Conservation (phyloP, 2,888 invertebrate genomes). For the Mythimna loreyi region DNA sequence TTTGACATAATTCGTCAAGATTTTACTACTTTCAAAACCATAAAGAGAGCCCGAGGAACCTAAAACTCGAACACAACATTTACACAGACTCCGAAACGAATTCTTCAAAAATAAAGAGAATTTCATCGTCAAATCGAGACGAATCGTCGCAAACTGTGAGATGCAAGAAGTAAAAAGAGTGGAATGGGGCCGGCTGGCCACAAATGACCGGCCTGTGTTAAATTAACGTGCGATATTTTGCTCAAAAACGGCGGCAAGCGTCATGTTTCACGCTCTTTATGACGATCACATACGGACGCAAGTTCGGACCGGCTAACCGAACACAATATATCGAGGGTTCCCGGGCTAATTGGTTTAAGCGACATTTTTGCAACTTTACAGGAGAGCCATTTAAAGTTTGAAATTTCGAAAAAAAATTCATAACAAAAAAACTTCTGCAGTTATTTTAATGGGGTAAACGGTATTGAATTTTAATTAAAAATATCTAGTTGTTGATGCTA, state of each 20-base stretch:
- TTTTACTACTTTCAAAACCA: conserved; percentile 48
- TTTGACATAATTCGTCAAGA: conserved; percentile 26
- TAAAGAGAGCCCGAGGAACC: conserved; percentile 27
- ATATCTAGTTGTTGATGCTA: too few species aligned
- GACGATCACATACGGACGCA: conserved; percentile 73
- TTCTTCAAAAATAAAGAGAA: conserved; percentile 65
- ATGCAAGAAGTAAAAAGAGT: conserved; percentile 70
- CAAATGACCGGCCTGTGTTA: conserved; percentile 87
- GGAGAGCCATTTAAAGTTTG: too few species aligned
- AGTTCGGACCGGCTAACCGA: conserved; percentile 59
- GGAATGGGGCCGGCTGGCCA: conserved; percentile 71
- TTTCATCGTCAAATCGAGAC: conserved; percentile 73
- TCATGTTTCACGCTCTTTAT: conserved; percentile 87
- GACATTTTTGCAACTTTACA: too few species aligned
- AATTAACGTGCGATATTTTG: conserved; percentile 90
- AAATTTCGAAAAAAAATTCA: too few species aligned
- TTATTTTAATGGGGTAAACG: too few species aligned
- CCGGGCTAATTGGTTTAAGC: too few species aligned
- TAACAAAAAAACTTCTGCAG: too few species aligned
- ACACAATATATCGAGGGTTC: conserved; percentile 28
- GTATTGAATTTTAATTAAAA: too few species aligned
- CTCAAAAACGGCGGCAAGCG: conserved; percentile 87
- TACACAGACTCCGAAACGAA: conserved; percentile 54
- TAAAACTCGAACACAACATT: conserved; percentile 42
- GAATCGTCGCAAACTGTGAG: conserved; percentile 74